These are phyloP conservation scores for Phylloscopus trochiloides DNA, from an alignment of 2,113 vertebrate genomes.

Conservation along the genomic window DNA sequence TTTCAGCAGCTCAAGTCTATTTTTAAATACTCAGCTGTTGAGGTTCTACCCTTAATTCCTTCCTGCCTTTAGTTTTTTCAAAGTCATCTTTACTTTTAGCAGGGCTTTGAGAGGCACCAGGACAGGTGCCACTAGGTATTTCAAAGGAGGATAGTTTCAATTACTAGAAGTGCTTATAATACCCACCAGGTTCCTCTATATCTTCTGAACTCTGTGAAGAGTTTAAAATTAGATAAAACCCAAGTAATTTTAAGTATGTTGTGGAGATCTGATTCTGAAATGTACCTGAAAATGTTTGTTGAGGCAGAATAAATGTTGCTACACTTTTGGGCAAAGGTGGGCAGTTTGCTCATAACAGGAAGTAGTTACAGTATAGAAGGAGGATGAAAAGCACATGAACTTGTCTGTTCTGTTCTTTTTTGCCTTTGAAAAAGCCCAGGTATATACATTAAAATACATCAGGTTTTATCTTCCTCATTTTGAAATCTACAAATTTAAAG, in stretches of 20 bases:
- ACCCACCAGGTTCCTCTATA: rapidly evolving
- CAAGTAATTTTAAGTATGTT: not conserved
- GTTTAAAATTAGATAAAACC: not conserved
- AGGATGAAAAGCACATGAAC: not conserved
- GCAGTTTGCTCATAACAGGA: not conserved
- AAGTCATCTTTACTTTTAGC: not conserved
- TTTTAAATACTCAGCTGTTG: not conserved
- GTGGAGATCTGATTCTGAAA: not conserved
- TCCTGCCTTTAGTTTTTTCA: not conserved
- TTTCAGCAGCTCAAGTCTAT: not conserved
- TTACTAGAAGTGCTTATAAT: not conserved
- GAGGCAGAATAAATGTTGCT: not conserved
- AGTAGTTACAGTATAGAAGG: not conserved
- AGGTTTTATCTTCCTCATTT: not conserved
- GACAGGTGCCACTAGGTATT: not conserved
- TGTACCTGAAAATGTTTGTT: not conserved
- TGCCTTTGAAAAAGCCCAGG: not conserved
- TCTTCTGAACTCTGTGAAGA: not conserved
- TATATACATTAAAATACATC: not conserved
- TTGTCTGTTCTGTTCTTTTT: not conserved
- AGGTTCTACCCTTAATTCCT: not conserved
- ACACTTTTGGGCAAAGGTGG: not conserved
- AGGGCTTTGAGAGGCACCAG: not conserved
- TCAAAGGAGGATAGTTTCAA: not conserved
- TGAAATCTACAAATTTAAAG: not conserved